A percentile compares a stretch with the other conserved stretches of the same genome.
Conservation (phyloP, 2,888 invertebrate species). For the Eledona agricola region DNA sequence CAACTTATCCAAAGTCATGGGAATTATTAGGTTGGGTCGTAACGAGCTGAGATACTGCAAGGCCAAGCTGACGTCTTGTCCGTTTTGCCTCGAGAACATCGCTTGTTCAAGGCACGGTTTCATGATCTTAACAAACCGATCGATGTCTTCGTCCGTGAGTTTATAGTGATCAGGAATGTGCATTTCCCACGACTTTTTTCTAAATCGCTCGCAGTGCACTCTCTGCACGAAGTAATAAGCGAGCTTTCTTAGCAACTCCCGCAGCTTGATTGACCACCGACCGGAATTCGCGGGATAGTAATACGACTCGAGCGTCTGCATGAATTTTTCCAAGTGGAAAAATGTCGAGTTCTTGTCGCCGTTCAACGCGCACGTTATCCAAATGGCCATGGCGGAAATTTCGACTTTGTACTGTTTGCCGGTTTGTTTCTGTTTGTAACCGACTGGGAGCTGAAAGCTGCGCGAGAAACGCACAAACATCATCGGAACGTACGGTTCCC, state of each 20-base stretch:
- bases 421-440: constrained; percentile 73
- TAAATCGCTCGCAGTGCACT: constrained; percentile 73
- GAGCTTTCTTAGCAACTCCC: constrained; percentile 75
- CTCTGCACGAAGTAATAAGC: constrained; percentile 70
- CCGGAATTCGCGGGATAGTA: constrained; percentile 90
- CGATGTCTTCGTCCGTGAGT: constrained; percentile 82
- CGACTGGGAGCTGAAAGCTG: constrained; percentile 81
- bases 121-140: constrained; percentile 79
- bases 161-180: constrained; percentile 73
- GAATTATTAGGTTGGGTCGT: constrained; percentile 83
- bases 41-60: constrained; percentile 80
- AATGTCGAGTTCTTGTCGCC: constrained; percentile 72
- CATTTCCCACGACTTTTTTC: constrained; percentile 72
- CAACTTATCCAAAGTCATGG: constrained; percentile 81
- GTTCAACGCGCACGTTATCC: constrained; percentile 72
- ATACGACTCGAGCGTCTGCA: constrained; percentile 86
- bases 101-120: constrained; percentile 79
- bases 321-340: constrained; percentile 79
- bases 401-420: constrained; percentile 65
- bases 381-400: constrained; percentile 65
- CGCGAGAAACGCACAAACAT: constrained; percentile 79
- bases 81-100: constrained; percentile 78
- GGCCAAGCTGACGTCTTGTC: constrained; percentile 70
- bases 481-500: constrained; percentile 83
- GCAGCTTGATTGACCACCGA: constrained; percentile 76